Evolutionary conservation across 1,140 invertebrate genomes (phyloP).

Genomic region (Tetragonula clypearis): DNA sequence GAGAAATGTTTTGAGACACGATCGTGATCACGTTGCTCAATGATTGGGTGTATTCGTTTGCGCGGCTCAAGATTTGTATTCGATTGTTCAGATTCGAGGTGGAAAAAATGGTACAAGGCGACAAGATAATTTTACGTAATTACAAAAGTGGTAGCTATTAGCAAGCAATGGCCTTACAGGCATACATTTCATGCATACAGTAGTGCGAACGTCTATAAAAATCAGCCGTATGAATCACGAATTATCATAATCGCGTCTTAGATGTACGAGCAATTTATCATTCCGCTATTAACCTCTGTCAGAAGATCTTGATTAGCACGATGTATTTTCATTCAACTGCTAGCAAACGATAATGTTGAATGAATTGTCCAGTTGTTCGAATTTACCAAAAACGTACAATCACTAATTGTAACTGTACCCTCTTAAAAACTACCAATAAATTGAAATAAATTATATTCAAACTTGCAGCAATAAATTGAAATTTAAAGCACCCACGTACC

Average conservation of each 20-base stretch:
- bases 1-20: background rate
- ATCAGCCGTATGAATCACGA: slow-evolving; percentile 1
- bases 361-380: background rate
- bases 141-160: background rate
- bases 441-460: too few relatives aligned
- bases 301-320: background rate
- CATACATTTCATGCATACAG: background rate
- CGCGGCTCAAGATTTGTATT: too few relatives aligned
- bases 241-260: slow-evolving; percentile 10
- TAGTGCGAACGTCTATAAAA: background rate
- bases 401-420: too few relatives aligned
- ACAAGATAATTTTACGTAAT: background rate
- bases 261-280: background rate
- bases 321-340: background rate
- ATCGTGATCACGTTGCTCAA: background rate
- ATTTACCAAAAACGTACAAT: background rate
- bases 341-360: background rate
- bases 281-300: background rate
- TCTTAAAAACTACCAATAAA: too few relatives aligned
- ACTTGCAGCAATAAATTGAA: too few relatives aligned
- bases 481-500: too few relatives aligned
- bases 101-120: too few relatives aligned
- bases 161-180: background rate
- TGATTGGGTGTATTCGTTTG: background rate
- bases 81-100: background rate